Evolutionary conservation across 1,140 invertebrate species (phyloP), one percentile per base, ranked within the genome.

Genomic region (Luehdorfia chinensis): DNA sequence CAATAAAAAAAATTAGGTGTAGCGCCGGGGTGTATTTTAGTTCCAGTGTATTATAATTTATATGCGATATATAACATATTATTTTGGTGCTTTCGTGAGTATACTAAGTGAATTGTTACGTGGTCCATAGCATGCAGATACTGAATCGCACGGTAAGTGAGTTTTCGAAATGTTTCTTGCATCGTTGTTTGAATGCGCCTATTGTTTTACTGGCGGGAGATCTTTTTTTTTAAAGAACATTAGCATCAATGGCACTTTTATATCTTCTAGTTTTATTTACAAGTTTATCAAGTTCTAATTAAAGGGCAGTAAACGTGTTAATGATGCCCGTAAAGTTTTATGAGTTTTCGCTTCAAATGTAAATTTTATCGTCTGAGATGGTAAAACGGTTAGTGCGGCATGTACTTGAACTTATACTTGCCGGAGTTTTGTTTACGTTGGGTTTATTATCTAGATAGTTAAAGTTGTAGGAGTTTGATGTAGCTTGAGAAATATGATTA

Each of bases 201-300:
- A 75, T 84, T 80, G 75, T 79, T 76, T 60, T 57, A 52, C 39
- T 31, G 41, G 54, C 56, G 53, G 55, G 51, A 51, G 62, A 57
- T 70, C 58, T 70, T 73, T 76, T 79, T 75, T 72, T 68, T 75
- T 67, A 59, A 53, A n/a, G n/a, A n/a, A 46, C 54, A 50, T 48
- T 16, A 54, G 61, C 55, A 67, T 75, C 52, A 60, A 59, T 63
- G 50, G 54, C 58, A 70, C 72, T 77, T 71, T 75, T 64, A 75
- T 80, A 60, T 64, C 51, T n/a, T 50, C 45, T 58, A 52, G 57
- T 65, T 65, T 69, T 66, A 74, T 77, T 68, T 75, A 70, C 61
- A 60, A 60, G 46, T 71, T 75, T 75, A 74, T 81, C 63, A 67
- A 69, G 59, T 72, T 72, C 64, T 81, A 81, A 84, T 84, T 79